Conservation (phyloP, 2,797 vertebrate species). For the Sciurus vulgaris region DNA sequence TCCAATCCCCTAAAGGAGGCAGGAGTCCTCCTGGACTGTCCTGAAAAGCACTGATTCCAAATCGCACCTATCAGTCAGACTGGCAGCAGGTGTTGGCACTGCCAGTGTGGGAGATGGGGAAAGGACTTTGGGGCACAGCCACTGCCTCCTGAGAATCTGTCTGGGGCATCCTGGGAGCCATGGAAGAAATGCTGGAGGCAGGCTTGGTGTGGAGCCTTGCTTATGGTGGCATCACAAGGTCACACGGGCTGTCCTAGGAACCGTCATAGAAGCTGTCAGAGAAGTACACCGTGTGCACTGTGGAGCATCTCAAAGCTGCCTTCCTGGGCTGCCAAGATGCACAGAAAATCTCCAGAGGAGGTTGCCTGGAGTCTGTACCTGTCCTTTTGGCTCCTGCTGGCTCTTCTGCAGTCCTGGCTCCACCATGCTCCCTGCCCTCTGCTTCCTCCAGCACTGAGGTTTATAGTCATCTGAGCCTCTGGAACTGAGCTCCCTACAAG, state of each 20-base stretch:
- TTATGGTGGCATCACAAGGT: rapidly evolving
- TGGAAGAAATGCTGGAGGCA: not conserved
- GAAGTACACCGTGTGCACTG: rapidly evolving
- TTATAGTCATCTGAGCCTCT: not conserved
- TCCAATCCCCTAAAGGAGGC: not conserved
- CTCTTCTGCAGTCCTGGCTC: not conserved
- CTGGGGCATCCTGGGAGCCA: not conserved
- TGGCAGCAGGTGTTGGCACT: not conserved
- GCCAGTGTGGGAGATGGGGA: not conserved
- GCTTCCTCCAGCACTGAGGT: not conserved
- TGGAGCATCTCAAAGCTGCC: not conserved
- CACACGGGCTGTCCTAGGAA: not conserved
- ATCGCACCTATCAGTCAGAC: not conserved
- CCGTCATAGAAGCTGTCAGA: not conserved
- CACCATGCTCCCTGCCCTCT: rapidly evolving
- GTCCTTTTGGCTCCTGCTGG: not conserved
- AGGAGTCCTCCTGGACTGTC: not conserved
- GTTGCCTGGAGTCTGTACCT: not conserved
- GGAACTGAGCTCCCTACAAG: not conserved
- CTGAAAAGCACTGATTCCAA: not conserved
- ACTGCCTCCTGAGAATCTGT: not conserved
- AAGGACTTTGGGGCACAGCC: not conserved
- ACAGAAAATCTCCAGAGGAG: not conserved
- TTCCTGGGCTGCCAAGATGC: not conserved
- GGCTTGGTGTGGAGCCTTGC: not conserved